A percentile compares a stretch with the other conserved stretches of the same genome.
Evolutionary conservation across 2,888 invertebrate genomes (phyloP).

Genomic region (Tribolium freemani): DNA sequence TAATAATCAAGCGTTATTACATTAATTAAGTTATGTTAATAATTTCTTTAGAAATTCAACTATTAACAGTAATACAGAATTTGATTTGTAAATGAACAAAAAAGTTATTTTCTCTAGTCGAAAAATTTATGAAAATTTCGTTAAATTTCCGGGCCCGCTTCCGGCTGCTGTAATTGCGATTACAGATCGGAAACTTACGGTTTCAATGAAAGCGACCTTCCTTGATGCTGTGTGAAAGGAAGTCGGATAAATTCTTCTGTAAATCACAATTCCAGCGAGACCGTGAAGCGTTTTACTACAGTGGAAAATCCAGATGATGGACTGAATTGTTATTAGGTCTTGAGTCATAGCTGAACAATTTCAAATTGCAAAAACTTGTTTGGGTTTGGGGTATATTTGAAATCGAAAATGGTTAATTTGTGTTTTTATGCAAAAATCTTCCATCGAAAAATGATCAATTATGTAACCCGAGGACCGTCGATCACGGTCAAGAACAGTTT

Average conservation of each 20-base stretch:
- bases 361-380: too few species aligned
- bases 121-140: neutral
- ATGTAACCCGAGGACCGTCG: constrained; percentile 12
- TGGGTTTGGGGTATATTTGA: too few species aligned
- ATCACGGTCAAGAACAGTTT: constrained; percentile 22
- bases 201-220: neutral
- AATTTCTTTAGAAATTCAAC: too few species aligned
- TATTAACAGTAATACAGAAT: too few species aligned
- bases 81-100: too few species aligned
- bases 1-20: too few species aligned
- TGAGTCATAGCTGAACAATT: neutral
- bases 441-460: neutral
- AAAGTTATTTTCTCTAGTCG: neutral
- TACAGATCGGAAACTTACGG: neutral
- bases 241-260: neutral
- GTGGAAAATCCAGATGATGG: neutral
- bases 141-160: neutral
- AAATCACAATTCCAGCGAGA: neutral
- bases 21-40: too few species aligned
- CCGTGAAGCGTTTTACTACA: neutral
- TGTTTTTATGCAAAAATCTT: neutral
- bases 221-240: neutral
- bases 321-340: neutral
- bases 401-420: too few species aligned
- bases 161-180: neutral